Conservation (phyloP, 2,888 invertebrate genomes). For the Heliconius cydno region DNA sequence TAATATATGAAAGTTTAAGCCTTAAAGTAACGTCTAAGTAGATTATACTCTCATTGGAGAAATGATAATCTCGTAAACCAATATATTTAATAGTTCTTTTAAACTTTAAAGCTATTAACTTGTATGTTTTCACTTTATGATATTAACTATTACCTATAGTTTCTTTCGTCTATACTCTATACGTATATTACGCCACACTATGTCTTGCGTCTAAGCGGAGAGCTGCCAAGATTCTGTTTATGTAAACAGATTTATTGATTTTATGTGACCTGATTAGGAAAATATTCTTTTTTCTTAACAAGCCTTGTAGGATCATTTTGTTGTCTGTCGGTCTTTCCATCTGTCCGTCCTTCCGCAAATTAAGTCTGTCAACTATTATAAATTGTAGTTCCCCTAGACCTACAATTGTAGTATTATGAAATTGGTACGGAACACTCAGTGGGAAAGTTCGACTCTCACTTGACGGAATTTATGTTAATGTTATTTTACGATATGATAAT, state of each 20-base stretch:
- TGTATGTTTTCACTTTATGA: slow-evolving; percentile 7
- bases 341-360: no score
- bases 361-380: no score
- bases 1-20: neutral
- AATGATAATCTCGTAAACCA: slow-evolving; percentile 16
- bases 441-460: neutral
- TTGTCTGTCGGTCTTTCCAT: no score
- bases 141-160: neutral
- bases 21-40: neutral
- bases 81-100: slow-evolving; percentile 12
- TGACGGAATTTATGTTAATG: neutral
- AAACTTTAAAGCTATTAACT: slow-evolving; percentile 2
- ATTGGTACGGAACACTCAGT: neutral
- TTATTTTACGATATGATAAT: neutral
- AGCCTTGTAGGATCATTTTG: no score
- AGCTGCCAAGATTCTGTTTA: no score
- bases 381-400: no score
- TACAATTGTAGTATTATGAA: no score
- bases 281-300: no score
- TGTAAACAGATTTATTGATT: no score
- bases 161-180: neutral
- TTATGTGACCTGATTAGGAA: no score
- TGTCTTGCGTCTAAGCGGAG: no score
- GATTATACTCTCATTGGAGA: slow-evolving; percentile 1
- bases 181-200: neutral